phyloP scores from a whole-genome alignment of 2,797 vertebrate genomes.

The Hippoglossus hippoglossus region DNA sequence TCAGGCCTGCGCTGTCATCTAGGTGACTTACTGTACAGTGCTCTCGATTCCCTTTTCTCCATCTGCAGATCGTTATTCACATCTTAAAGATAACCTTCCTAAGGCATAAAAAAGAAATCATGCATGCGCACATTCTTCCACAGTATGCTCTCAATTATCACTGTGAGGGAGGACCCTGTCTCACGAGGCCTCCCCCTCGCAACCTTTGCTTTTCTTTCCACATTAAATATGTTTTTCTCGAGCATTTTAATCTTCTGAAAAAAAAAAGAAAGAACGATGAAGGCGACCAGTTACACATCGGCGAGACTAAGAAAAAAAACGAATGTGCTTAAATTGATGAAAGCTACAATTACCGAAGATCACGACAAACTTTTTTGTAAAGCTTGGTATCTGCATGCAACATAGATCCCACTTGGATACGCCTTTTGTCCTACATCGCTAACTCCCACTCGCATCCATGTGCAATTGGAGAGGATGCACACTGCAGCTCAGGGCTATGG shows the following conservation, averaged over 20 bases:
- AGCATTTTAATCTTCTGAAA: constrained; percentile 7
- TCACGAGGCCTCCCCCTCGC: constrained; percentile 15
- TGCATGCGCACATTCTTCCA: constrained; percentile 55
- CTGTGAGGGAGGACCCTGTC: constrained; percentile 13
- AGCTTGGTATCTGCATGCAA: constrained; percentile 6
- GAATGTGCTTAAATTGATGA: background rate
- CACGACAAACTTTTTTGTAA: constrained; percentile 1
- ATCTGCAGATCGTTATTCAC: constrained; percentile 66
- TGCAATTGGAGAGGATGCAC: constrained; percentile 38
- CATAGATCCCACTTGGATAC: constrained; percentile 11
- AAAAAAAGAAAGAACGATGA: too few species aligned
- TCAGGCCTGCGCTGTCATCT: constrained; percentile 52
- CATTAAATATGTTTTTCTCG: constrained; percentile 29
- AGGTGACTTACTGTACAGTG: constrained; percentile 43
- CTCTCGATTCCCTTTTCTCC: constrained; percentile 34
- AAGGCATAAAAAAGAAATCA: constrained; percentile 22
- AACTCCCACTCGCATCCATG: constrained; percentile 28
- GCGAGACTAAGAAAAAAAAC: too few species aligned
- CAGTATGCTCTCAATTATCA: constrained; percentile 66
- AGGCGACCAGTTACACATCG: background rate
- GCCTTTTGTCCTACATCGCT: constrained; percentile 28
- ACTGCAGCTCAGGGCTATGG: constrained; percentile 53
- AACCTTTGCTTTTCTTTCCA: constrained; percentile 25
- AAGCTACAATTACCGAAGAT: background rate
- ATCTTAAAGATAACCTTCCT: constrained; percentile 60